These are phyloP conservation scores for Arion vulgaris DNA, from an alignment of 1,140 invertebrate species.

Conservation along the genomic window DNA sequence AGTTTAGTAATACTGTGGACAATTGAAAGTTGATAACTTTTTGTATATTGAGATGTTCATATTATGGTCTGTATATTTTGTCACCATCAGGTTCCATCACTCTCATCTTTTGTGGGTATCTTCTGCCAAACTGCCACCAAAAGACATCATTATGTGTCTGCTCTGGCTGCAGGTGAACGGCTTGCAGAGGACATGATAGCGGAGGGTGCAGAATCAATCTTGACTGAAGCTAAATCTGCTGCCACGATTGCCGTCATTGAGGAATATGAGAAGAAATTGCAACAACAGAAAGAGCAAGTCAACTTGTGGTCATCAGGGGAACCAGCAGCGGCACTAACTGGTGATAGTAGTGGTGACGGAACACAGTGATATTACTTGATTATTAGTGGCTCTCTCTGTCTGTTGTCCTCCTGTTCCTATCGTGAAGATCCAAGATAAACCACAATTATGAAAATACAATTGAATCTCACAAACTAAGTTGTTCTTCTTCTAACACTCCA, in stretches of 20 bases:
- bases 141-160: constrained; percentile 66
- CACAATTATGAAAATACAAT: too few species aligned
- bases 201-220: constrained; percentile 84
- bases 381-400: too few species aligned
- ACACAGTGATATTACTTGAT: too few species aligned
- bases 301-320: neutral
- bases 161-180: constrained; percentile 79
- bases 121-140: constrained; percentile 27
- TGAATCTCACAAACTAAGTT: too few species aligned
- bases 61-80: too few species aligned
- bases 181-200: constrained; percentile 83
- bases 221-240: constrained; percentile 72
- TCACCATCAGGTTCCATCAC: neutral
- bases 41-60: too few species aligned
- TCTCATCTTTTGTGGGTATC: constrained; percentile 23
- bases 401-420: too few species aligned
- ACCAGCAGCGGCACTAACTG: neutral
- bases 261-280: constrained; percentile 50
- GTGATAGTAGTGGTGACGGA: too few species aligned
- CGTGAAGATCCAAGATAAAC: too few species aligned
- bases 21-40: too few species aligned
- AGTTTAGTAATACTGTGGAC: too few species aligned
- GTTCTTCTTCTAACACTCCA: too few species aligned
- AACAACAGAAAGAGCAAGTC: neutral
- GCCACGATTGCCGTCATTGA: constrained; percentile 53